Evolutionary conservation across 2,888 invertebrate genomes (phyloP).

Genomic region (Aplocera efformata): DNA sequence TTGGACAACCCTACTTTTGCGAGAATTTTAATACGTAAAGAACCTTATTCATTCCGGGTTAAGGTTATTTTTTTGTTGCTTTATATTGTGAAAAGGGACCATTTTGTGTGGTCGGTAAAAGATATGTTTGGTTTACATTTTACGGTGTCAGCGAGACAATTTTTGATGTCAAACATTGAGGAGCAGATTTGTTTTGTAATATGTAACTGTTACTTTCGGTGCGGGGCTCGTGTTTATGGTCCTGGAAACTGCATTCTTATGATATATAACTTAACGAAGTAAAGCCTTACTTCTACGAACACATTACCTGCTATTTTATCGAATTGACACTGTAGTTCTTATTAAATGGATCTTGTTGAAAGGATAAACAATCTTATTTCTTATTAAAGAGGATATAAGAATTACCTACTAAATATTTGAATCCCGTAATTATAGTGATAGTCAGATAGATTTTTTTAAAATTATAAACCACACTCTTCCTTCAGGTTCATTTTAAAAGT

Average conservation of each 20-base stretch:
- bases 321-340: too few relatives aligned
- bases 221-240: neutral
- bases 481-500: too few relatives aligned
- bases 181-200: slow-evolving; percentile 13
- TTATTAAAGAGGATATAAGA: too few relatives aligned
- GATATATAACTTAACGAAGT: too few relatives aligned
- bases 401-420: too few relatives aligned
- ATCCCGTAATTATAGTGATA: too few relatives aligned
- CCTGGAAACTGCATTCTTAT: neutral
- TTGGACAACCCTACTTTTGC: slow-evolving; percentile 23
- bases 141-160: slow-evolving; percentile 46
- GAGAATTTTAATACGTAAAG: neutral
- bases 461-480: too few relatives aligned
- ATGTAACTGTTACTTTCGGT: neutral
- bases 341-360: too few relatives aligned
- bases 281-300: too few relatives aligned
- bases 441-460: too few relatives aligned
- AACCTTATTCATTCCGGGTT: slow-evolving; percentile 13
- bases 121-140: slow-evolving; percentile 51
- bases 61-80: slow-evolving; percentile 18
- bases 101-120: slow-evolving; percentile 29
- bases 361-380: too few relatives aligned
- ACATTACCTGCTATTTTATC: too few relatives aligned
- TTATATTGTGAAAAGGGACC: neutral
- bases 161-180: slow-evolving; percentile 43